phyloP scores from a whole-genome alignment of 2,113 vertebrate genomes.

The Genyomyrus donnyi region DNA sequence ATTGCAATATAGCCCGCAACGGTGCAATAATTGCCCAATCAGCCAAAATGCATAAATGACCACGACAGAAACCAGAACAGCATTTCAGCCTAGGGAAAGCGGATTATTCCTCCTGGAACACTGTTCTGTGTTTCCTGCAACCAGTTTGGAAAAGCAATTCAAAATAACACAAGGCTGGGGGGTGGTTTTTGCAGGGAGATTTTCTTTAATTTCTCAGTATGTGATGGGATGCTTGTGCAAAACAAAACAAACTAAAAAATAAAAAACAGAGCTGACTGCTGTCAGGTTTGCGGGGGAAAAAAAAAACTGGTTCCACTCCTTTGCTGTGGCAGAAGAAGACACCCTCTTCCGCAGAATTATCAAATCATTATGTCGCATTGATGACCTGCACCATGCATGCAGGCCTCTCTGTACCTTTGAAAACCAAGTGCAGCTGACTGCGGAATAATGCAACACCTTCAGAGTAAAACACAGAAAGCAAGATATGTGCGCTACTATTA shows the following conservation, averaged over 20 bases:
- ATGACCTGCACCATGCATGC: not conserved
- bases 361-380: not conserved
- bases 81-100: not conserved
- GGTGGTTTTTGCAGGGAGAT: not conserved
- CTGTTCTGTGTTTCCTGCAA: not conserved
- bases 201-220: not conserved
- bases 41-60: conserved; percentile 10
- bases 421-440: not conserved
- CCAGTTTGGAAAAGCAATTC: not conserved
- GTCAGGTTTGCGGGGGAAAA: not conserved
- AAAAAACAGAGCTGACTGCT: not conserved
- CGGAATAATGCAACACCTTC: not conserved
- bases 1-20: not conserved
- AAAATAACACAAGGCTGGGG: not conserved
- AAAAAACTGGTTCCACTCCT: not conserved
- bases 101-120: not conserved
- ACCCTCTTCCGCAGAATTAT: not conserved
- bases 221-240: not conserved
- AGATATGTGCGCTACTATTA: not conserved
- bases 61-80: not conserved
- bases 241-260: not conserved
- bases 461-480: not conserved
- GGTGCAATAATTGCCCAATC: not conserved
- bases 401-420: not conserved
- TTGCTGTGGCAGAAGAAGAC: not conserved